phyloP scores from a whole-genome alignment of 2,888 invertebrate genomes.

The Patella depressa region DNA sequence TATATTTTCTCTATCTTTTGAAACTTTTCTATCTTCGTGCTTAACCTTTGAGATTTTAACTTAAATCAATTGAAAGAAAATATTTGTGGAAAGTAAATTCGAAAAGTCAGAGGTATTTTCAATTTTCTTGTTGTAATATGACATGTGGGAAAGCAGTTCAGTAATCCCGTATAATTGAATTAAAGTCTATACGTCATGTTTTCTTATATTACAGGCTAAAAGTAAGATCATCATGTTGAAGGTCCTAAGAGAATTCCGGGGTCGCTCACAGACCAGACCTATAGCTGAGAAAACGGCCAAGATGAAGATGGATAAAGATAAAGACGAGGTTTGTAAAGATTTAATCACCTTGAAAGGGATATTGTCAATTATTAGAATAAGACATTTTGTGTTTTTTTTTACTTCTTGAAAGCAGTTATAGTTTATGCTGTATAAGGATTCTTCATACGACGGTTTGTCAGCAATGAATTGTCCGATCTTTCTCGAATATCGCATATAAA shows the following conservation, averaged over 20 bases:
- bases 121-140: too few species aligned
- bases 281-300: conserved; percentile 57
- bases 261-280: conserved; percentile 58
- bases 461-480: too few species aligned
- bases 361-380: background rate
- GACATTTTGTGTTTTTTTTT: background rate
- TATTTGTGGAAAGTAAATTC: too few species aligned
- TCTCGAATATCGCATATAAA: too few species aligned
- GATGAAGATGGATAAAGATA: conserved; percentile 38
- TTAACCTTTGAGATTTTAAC: too few species aligned
- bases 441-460: too few species aligned
- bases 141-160: too few species aligned
- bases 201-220: conserved; percentile 60
- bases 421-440: background rate
- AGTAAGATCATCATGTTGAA: conserved; percentile 70
- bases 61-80: too few species aligned
- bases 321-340: conserved; percentile 35
- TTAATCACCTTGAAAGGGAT: background rate
- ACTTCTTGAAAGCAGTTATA: background rate
- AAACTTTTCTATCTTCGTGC: too few species aligned
- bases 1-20: too few species aligned
- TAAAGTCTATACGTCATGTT: background rate
- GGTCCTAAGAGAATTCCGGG: conserved; percentile 66
- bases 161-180: too few species aligned
- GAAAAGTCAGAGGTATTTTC: too few species aligned